Evolutionary conservation across 2,797 vertebrate species (phyloP).

Genomic region (Urophycis tenuis): DNA sequence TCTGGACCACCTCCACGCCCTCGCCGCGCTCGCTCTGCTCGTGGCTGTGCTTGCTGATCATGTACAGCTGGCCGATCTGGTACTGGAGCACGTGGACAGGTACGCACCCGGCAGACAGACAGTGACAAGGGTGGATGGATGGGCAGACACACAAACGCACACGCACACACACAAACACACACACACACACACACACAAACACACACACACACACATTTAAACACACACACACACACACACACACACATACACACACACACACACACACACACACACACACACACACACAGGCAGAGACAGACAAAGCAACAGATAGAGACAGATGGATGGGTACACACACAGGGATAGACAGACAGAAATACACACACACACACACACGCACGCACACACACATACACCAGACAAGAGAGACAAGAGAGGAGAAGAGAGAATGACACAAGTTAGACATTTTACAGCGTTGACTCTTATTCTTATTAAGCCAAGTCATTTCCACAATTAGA

Average conservation of each 20-base stretch:
- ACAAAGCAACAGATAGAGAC: too few relatives aligned
- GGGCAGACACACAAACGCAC: constrained; percentile 16
- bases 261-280: constrained; percentile 1
- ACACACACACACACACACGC: constrained; percentile 4
- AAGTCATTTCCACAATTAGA: constrained; percentile 7
- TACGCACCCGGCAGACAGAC: constrained; percentile 29
- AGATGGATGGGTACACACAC: constrained; percentile 19
- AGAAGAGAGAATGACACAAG: background rate
- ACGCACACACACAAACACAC: background rate
- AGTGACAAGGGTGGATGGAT: constrained; percentile 33
- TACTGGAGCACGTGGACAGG: constrained; percentile 69
- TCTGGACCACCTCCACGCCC: constrained; percentile 96
- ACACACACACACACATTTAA: background rate
- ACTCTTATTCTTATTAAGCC: background rate
- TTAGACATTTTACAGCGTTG: background rate
- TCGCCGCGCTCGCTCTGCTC: constrained; percentile 96
- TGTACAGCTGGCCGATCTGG: constrained; percentile 95
- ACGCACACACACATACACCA: background rate
- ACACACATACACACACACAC: background rate
- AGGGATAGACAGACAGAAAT: constrained; percentile 9
- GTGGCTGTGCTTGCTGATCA: constrained; percentile 98
- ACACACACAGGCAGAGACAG: background rate
- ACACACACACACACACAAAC: background rate
- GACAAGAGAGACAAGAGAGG: too few relatives aligned
- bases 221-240: constrained; percentile 13